phyloP scores from a whole-genome alignment of 2,888 invertebrate species.

The Andrena praecox region DNA sequence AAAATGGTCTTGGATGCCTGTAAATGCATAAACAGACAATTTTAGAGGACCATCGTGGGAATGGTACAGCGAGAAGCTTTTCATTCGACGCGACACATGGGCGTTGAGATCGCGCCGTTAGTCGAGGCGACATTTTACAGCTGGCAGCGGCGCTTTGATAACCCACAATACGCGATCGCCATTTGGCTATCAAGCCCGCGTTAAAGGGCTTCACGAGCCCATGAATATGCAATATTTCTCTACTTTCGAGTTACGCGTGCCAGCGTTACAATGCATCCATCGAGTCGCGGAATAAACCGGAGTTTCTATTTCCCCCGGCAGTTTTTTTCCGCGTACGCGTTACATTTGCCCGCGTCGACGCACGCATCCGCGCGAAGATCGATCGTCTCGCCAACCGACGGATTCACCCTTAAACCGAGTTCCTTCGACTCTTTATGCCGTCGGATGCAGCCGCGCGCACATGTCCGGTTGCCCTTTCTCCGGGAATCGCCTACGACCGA shows the following conservation, averaged over 20 bases:
- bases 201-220: slow-evolving; percentile 61
- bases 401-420: background rate
- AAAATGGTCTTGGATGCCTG: background rate
- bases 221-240: slow-evolving; percentile 70
- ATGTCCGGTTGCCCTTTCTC: background rate
- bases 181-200: slow-evolving; percentile 55
- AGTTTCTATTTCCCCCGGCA: slow-evolving; percentile 32
- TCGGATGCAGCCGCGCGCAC: background rate
- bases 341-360: background rate
- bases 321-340: slow-evolving; percentile 9
- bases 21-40: background rate
- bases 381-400: slow-evolving; percentile 7
- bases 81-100: slow-evolving; percentile 19
- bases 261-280: slow-evolving; percentile 47
- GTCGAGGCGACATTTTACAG: slow-evolving; percentile 57
- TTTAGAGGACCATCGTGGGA: background rate
- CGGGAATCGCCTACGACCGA: background rate
- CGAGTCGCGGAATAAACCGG: slow-evolving; percentile 56
- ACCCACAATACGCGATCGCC: slow-evolving; percentile 65
- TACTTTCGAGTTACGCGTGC: slow-evolving; percentile 61
- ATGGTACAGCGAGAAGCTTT: slow-evolving; percentile 16
- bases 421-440: slow-evolving; percentile 9
- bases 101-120: slow-evolving; percentile 47
- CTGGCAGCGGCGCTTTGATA: slow-evolving; percentile 59
- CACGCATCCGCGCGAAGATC: slow-evolving; percentile 1